Percentiles rank a stretch among this genome's conserved stretches.
phyloP scores from a whole-genome alignment of 2,797 vertebrate species.

The Diplodus sargus region DNA sequence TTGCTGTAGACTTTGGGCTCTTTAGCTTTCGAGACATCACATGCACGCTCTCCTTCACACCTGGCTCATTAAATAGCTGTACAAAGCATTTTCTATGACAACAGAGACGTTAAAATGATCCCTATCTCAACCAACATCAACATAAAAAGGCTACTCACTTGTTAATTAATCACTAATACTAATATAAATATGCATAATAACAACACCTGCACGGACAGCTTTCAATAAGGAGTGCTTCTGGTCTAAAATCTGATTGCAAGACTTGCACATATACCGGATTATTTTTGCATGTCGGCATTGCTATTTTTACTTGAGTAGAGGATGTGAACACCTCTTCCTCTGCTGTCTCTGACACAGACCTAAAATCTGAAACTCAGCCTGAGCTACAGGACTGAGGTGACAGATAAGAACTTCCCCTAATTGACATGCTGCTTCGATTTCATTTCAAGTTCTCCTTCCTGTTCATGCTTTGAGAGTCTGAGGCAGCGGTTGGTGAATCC shows the following conservation, averaged over 20 bases:
- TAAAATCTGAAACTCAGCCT: not conserved
- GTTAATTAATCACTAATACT: not conserved
- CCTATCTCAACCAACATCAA: not conserved
- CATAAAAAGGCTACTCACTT: not conserved
- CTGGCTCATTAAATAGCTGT: too few relatives aligned
- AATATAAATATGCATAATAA: not conserved
- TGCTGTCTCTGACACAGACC: not conserved
- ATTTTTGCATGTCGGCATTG: not conserved
- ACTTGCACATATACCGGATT: not conserved
- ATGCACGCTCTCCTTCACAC: too few relatives aligned
- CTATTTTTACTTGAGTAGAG: not conserved
- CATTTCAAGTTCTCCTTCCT: slow-evolving; percentile 52
- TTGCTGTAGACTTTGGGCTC: too few relatives aligned
- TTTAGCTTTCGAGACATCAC: too few relatives aligned
- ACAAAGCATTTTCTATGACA: too few relatives aligned
- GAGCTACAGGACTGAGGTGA: slow-evolving; percentile 9
- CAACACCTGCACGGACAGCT: not conserved
- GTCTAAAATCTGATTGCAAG: not conserved
- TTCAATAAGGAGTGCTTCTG: not conserved
- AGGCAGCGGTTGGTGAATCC: slow-evolving; percentile 23
- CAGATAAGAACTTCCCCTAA: slow-evolving; percentile 44
- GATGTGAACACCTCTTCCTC: not conserved
- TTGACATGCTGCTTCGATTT: slow-evolving; percentile 33
- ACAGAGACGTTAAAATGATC: too few relatives aligned
- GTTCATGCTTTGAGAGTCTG: slow-evolving; percentile 17